Evolutionary conservation across 2,113 vertebrate genomes (phyloP), one percentile per base, ranked within the genome.

Genomic region (Hystrix brachyura): DNA sequence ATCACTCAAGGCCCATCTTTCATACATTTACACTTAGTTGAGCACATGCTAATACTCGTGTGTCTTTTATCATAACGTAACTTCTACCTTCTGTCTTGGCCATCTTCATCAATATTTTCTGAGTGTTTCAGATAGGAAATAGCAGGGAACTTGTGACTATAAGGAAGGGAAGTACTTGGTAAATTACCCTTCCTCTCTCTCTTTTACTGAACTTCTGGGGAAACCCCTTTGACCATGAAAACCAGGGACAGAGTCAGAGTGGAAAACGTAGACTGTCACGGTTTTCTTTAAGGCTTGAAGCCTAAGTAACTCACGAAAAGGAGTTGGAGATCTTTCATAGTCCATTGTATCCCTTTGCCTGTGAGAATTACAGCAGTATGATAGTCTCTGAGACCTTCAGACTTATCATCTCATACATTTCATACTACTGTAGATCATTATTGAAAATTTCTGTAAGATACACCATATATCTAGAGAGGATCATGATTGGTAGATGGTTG

Each of bases 121-220:
- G 59, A 90, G 79, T 69, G 57, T 92, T 81, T 95, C 71, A 85
- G 67, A 82, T 83, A 93, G 95, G 96, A 97, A 98, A 94, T 83
- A 74, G n/a, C 62, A 87, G 72, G 76, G 72, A 29, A 82, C 96
- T 96, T 46, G 0, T 96, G 96, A 97, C 94, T 89, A 17, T 51
- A 94, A 71, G 76, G 69, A 95, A 96, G 97, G 95, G 90, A 98
- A 96, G 87, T 88, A 90, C 87, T 95, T 96, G 80, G 85, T 94
- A 95, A 97, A 94, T 96, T 91, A 96, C 91, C 86, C 94, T 97
- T 98, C 92, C 96, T 97, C 65, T 97, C 84, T 96, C 78, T 95
- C 62, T 94, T 91, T 95, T 83, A 97, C 94, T 96, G 81, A 94
- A 89, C 84, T 96, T 17, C 69, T 93, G 90, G 96, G 94, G 97